Base-by-base conservation (phyloP, 2,113 vertebrate genomes). In the Tetrax tetrax region DNA sequence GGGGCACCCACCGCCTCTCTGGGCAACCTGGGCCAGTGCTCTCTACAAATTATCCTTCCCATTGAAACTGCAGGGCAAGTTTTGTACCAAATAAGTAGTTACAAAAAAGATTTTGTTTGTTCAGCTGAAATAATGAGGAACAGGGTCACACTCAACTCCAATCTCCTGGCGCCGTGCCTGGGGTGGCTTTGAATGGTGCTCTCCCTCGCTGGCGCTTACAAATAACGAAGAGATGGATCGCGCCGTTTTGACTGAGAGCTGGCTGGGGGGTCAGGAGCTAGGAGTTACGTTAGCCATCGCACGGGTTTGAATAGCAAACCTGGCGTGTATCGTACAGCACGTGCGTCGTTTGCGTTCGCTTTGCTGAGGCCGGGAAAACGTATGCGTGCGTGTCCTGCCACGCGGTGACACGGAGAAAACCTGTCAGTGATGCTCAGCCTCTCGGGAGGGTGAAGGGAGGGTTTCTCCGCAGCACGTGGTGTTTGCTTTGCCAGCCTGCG, bases 171-270 rank as follows among this genome's bases (percentile, higher is more conserved):
- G 20, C 12, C 2, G 0, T 6, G 57, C 84, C 84, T 3, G 0
- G 47, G 20, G 15, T 27, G 74, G 60, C 48, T 69, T 25, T 18
- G 47, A 23, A 8, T 12, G 60, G 72, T 1, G 1, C 41, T 37
- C 57, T 63, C 33, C 84, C 28, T 66, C 82, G 43, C 14, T 3
- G 35, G 74, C 9, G 1, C 19, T 11, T 10, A 5, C 68, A 22
- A n/a, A 7, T 10, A 5, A 18, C 0, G 1, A 6, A 38, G 59
- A 25, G 38, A 0, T 4, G 5, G 59, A 17, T 19, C 8, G 1
- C 0, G 1, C 25, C 2, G 3, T 10, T 56, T 35, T 51, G 66
- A 14, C 3, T 14, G 56, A 20, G 9, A 29, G n/a, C 56, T 8
- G 13, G 37, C 37, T 10, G 33, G 27, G 48, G 33, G 18, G 3